Conservation (phyloP, 2,888 invertebrate genomes). For the Leptura quadrifasciata region DNA sequence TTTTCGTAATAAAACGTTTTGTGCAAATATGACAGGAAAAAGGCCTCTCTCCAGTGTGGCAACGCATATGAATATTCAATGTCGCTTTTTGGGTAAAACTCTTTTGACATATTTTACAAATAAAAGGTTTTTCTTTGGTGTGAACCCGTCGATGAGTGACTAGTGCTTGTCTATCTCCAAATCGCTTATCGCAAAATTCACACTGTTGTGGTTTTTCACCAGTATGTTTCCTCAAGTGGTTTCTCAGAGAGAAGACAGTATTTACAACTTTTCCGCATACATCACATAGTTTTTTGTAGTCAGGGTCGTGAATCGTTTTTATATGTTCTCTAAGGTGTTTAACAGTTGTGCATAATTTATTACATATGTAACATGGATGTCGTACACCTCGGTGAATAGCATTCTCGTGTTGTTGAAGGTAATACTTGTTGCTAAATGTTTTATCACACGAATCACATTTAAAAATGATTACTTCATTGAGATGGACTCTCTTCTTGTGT, state of each 20-base stretch:
- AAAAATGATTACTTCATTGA: neutral
- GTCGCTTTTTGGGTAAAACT: neutral
- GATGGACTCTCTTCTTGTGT: neutral
- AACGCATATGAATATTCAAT: neutral
- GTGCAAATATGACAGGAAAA: neutral
- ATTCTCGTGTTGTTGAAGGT: neutral
- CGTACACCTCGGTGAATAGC: conserved; percentile 18
- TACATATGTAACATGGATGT: conserved; percentile 53
- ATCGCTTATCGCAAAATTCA: conserved; percentile 62
- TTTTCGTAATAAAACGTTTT: neutral
- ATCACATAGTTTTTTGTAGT: conserved; percentile 65
- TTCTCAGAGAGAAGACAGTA: conserved; percentile 71
- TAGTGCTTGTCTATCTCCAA: too few relatives aligned
- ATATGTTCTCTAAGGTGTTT: conserved; percentile 57
- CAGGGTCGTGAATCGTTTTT: conserved; percentile 55
- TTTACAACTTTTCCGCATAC: conserved; percentile 69
- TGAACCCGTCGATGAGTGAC: too few relatives aligned
- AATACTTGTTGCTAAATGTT: neutral
- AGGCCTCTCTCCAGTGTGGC: neutral
- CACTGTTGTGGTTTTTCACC: conserved; percentile 65
- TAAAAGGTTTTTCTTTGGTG: conserved; percentile 44
- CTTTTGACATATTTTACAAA: neutral
- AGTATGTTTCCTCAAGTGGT: conserved; percentile 61
- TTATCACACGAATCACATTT: neutral
- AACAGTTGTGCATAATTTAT: conserved; percentile 56